Evolutionary conservation across 2,888 invertebrate species (phyloP), one percentile per base, ranked within the genome.

Genomic region (Gymnosoma rotundatum): DNA sequence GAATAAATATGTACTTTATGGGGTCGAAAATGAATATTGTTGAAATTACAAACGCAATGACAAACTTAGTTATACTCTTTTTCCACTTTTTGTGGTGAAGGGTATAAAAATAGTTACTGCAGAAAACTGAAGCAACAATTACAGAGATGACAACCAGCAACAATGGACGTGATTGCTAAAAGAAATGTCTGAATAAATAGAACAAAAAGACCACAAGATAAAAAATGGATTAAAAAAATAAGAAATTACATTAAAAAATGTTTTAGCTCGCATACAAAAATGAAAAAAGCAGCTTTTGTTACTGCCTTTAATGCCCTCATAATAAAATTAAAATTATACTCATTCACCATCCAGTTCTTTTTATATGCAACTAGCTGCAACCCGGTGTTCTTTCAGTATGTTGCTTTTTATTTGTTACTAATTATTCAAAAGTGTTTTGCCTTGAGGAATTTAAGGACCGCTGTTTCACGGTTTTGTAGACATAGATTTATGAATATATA

Each of bases 321-420:
- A 74, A 81, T 81, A 52, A 82, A 82, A 82, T 82, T 82, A 60
- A 81, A 82, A 76, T 70, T 70, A 60, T 70, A 76, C 58, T 58
- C 75, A 45, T 76, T 72, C 50, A 58, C 32, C 25, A 25, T 25
- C 25, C 25, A n/a, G n/a, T n/a, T n/a, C 4, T 4, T 25, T 75
- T 81, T 70, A 64, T 42, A 52, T 79, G 45, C 14, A 16, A 42
- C 25, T 25, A 25, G 25, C 25, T 25, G 25, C 25, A 25, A 25
- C 25, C 25, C 25, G 25, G 25, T 25, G 25, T 25, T 25, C 2
- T 2, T 25, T 1, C 1, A 25, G 25, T 25, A 25, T 25, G 25
- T 25, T 25, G 25, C 4, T 25, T 25, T 1, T 25, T 25, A 25
- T 25, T 25, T 25, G 4, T 25, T 4, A 25, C n/a, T n/a, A n/a